A percentile compares a stretch with the other conserved stretches of the same genome.
Conservation (phyloP, 2,113 vertebrate genomes). For the Xerus inauris region DNA sequence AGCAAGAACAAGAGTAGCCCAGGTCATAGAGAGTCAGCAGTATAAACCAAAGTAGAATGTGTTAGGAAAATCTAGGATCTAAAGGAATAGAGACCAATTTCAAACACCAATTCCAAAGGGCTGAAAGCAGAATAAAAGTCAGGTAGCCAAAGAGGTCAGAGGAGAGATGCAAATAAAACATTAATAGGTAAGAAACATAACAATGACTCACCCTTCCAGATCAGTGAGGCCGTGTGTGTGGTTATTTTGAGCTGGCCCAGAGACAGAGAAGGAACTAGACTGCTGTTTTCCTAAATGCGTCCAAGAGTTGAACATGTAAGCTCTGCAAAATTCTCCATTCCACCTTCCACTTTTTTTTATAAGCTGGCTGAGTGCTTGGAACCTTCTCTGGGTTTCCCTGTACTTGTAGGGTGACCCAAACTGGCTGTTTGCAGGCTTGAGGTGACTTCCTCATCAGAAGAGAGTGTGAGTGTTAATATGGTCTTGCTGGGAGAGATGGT, state of each 20-base stretch:
- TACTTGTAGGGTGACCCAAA: not conserved
- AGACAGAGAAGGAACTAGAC: not conserved
- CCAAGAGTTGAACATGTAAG: not conserved
- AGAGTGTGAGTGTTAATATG: not conserved
- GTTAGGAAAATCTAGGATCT: slow-evolving; percentile 8
- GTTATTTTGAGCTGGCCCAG: not conserved
- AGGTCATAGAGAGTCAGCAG: not conserved
- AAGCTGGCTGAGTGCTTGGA: not conserved
- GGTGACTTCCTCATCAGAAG: not conserved
- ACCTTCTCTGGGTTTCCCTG: not conserved
- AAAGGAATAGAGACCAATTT: not conserved
- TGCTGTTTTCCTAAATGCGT: not conserved
- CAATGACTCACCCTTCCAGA: not conserved
- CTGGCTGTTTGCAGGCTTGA: not conserved
- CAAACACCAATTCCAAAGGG: not conserved
- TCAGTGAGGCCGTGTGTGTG: not conserved
- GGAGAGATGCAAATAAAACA: not conserved
- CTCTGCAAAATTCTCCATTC: not conserved
- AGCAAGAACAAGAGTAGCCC: not conserved
- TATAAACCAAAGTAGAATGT: not conserved
- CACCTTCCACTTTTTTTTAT: not conserved
- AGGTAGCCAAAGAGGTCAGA: not conserved
- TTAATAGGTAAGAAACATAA: not conserved
- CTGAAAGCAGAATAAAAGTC: not conserved
- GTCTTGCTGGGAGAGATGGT: slow-evolving; percentile 17